These are phyloP conservation scores for Sylvicola cinctus DNA, from an alignment of 2,888 invertebrate genomes.

Conservation along the genomic window DNA sequence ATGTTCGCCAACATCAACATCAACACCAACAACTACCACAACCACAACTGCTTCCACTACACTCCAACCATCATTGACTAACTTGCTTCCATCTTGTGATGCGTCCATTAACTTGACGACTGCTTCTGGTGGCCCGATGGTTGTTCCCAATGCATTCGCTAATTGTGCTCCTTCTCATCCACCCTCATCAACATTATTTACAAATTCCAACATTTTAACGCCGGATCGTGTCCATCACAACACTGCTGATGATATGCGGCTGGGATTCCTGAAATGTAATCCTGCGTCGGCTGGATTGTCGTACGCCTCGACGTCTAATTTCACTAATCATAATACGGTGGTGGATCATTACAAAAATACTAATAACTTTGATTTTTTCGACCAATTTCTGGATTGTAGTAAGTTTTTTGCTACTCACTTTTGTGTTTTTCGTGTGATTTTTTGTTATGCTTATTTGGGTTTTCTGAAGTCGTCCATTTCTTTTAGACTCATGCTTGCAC, in stretches of 20 bases:
- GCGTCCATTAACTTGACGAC: too few relatives aligned
- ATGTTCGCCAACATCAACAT: conserved; percentile 11
- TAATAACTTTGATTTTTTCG: conserved; percentile 10
- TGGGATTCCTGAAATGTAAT: neutral
- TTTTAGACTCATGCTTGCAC: too few relatives aligned
- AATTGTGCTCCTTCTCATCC: too few relatives aligned
- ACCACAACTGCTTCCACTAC: neutral
- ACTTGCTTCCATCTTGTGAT: neutral
- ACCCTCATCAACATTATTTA: too few relatives aligned
- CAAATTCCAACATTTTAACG: too few relatives aligned
- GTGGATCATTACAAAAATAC: conserved; percentile 8
- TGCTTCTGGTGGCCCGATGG: too few relatives aligned
- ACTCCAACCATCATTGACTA: neutral
- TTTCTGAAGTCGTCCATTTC: too few relatives aligned
- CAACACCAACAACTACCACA: conserved; percentile 9
- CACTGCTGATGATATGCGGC: neutral
- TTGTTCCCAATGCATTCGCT: too few relatives aligned
- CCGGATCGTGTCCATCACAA: too few relatives aligned
- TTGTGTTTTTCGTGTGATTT: conserved; percentile 1
- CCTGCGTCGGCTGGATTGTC: neutral
- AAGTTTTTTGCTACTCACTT: conserved; percentile 12
- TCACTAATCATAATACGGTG: conserved; percentile 5
- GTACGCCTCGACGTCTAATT: conserved; percentile 2
- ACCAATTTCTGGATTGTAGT: conserved; percentile 22
- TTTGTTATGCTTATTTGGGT: conserved; percentile 2